A percentile compares a stretch with the other conserved stretches of the same genome.
These are phyloP conservation scores for Orcinus orca DNA, from an alignment of 2,113 vertebrate species.

Conservation along the genomic window DNA sequence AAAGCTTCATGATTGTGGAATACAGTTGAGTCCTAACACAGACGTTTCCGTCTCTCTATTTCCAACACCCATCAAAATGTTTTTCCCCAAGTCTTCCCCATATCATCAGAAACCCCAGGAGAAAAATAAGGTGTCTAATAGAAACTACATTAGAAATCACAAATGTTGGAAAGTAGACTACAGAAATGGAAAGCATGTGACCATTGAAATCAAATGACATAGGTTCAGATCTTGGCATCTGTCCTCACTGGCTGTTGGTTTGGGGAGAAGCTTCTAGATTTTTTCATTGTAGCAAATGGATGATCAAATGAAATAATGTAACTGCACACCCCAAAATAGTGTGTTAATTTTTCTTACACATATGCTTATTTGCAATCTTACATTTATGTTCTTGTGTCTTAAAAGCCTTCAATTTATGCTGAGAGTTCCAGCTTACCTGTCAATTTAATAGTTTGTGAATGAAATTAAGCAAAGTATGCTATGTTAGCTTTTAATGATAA, in stretches of 20 bases:
- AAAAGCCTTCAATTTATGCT: not conserved
- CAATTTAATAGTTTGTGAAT: not conserved
- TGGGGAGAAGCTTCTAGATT: not conserved
- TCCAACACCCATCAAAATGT: not conserved
- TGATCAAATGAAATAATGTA: conserved; percentile 6
- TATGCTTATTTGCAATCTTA: not conserved
- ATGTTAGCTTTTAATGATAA: not conserved
- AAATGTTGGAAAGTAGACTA: not conserved
- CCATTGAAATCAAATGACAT: not conserved
- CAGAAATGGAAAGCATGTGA: not conserved
- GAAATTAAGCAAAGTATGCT: not conserved
- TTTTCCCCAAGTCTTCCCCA: not conserved
- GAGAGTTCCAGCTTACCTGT: not conserved
- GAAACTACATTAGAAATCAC: not conserved
- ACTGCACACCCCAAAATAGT: not conserved
- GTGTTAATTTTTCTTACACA: not conserved
- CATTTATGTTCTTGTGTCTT: not conserved
- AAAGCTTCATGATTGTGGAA: not conserved
- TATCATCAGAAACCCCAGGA: not conserved
- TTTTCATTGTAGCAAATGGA: not conserved
- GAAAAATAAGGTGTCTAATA: not conserved
- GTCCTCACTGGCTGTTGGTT: not conserved
- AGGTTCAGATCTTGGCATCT: not conserved
- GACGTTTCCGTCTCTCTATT: not conserved
- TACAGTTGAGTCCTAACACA: not conserved